Evolutionary conservation across 1,140 invertebrate species (phyloP).

Genomic region (Lasaia peninsularis): DNA sequence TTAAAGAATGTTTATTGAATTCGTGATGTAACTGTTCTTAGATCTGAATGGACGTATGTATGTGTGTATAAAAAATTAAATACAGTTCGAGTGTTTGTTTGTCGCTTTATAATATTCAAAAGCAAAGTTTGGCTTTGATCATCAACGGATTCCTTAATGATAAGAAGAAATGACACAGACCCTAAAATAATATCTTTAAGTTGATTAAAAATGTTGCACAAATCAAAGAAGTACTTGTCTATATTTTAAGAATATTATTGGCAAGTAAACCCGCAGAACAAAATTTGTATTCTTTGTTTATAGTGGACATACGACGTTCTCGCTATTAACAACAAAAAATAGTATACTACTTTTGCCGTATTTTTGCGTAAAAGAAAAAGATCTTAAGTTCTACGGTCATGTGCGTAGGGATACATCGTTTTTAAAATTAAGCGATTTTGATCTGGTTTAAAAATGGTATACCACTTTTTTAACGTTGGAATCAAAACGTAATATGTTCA

Average conservation of each 20-base stretch:
- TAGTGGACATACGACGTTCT: conserved; percentile 33
- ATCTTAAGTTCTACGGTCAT: conserved; percentile 26
- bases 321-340: conserved; percentile 31
- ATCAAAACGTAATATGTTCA: conserved; percentile 37
- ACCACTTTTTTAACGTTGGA: conserved; percentile 41
- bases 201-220: no score
- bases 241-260: neutral
- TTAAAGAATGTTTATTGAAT: conserved; percentile 26
- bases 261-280: conserved; percentile 9
- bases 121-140: no score
- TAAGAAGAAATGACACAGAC: no score
- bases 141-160: no score
- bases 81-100: neutral
- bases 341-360: conserved; percentile 53
- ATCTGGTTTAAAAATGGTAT: conserved; percentile 55
- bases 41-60: conserved; percentile 14
- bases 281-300: neutral
- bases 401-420: conserved; percentile 34
- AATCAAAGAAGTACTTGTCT: no score
- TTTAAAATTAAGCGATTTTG: conserved; percentile 20
- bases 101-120: no score
- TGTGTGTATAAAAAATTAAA: neutral
- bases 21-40: neutral
- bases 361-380: conserved; percentile 25
- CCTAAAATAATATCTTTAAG: no score